phyloP scores from a whole-genome alignment of 2,888 invertebrate species.

The Dicycla oo region DNA sequence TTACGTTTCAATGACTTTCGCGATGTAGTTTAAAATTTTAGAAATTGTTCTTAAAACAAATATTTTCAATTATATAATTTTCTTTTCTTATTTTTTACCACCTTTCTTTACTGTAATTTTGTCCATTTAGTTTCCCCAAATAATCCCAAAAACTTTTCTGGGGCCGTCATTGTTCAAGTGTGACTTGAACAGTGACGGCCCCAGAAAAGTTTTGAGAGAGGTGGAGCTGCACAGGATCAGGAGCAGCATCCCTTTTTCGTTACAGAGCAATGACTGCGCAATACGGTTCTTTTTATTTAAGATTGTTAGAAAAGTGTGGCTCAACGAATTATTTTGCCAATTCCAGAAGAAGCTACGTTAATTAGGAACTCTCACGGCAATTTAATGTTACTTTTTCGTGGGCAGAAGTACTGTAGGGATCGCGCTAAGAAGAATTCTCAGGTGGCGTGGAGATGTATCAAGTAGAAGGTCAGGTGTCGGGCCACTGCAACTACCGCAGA shows the following conservation, averaged over 20 bases:
- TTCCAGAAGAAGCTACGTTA: slow-evolving; percentile 45
- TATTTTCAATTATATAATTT: neutral
- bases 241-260: neutral
- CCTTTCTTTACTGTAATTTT: neutral
- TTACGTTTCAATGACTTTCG: neutral
- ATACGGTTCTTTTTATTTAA: neutral
- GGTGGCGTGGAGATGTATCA: slow-evolving; percentile 48
- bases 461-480: slow-evolving; percentile 53
- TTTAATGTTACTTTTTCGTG: slow-evolving; percentile 37
- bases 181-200: too few relatives aligned
- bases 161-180: neutral
- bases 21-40: neutral
- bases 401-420: slow-evolving; percentile 41
- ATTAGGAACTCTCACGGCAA: slow-evolving; percentile 48
- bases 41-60: neutral
- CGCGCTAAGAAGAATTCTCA: slow-evolving; percentile 32
- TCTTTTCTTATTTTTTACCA: neutral
- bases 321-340: neutral
- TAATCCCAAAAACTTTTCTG: neutral
- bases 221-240: too few relatives aligned
- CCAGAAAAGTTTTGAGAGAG: too few relatives aligned
- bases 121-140: neutral
- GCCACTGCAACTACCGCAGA: slow-evolving; percentile 35
- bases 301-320: neutral
- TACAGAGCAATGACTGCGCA: neutral